A percentile compares a stretch with the other conserved stretches of the same genome.
Evolutionary conservation across 1,140 invertebrate genomes (phyloP).

Genomic region (Dryas iulia): DNA sequence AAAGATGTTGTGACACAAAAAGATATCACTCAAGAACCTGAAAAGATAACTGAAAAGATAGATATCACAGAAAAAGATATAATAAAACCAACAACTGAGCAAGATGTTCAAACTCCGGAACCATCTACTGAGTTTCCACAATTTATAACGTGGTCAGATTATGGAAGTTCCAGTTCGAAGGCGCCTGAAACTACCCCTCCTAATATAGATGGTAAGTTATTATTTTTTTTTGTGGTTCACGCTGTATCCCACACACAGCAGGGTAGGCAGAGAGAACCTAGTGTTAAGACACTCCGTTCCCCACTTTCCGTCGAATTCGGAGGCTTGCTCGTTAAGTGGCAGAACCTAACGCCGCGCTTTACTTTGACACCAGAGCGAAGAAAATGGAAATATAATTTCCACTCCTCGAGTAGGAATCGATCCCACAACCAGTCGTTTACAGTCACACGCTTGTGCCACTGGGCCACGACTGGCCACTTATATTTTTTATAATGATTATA

Average conservation of each 20-base stretch:
- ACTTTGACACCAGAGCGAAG: no score
- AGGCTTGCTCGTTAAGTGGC: background rate
- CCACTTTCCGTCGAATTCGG: background rate
- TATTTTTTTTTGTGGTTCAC: background rate
- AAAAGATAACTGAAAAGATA: constrained; percentile 31
- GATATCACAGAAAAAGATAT: constrained; percentile 47
- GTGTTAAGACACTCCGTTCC: background rate
- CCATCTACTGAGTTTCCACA: constrained; percentile 59
- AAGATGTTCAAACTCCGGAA: constrained; percentile 38
- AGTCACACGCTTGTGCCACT: no score
- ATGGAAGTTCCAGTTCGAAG: constrained; percentile 74
- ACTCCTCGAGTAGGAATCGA: no score
- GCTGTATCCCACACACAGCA: no score
- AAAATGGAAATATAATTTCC: no score
- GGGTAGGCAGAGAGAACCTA: no score
- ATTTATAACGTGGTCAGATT: constrained; percentile 83
- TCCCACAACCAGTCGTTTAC: no score
- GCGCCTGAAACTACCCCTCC: constrained; percentile 47
- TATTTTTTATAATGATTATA: no score
- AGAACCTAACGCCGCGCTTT: background rate
- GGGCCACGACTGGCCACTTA: no score
- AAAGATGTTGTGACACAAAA: constrained; percentile 26
- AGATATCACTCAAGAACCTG: constrained; percentile 18
- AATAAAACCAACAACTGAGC: constrained; percentile 44
- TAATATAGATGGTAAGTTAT: constrained; percentile 52